Percentiles rank a stretch among this genome's conserved stretches.
Conservation (phyloP, 2,797 vertebrate genomes). For the Gobio occitaniae region DNA sequence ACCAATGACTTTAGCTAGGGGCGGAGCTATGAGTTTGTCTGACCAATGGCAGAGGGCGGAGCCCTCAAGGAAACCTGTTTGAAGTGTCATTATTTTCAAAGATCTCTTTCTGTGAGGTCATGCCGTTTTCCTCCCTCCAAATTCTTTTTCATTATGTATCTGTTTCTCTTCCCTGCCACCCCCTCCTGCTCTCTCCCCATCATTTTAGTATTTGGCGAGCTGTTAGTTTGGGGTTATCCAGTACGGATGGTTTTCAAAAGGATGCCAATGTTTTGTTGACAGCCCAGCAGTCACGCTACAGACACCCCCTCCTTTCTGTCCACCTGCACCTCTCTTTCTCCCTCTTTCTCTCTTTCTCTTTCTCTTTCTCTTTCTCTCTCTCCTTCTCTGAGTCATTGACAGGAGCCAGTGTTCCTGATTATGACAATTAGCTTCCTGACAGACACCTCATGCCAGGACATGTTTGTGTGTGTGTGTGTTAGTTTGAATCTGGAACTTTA, state of each 20-base stretch:
- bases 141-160: slow-evolving; percentile 30
- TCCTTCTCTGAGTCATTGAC: slow-evolving; percentile 54
- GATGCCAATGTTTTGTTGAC: slow-evolving; percentile 53
- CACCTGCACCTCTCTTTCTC: slow-evolving; percentile 49
- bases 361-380: slow-evolving; percentile 14
- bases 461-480: slow-evolving; percentile 39
- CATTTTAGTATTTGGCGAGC: slow-evolving; percentile 23
- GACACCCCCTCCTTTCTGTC: slow-evolving; percentile 58
- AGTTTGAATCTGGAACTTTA: slow-evolving; percentile 26
- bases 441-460: slow-evolving; percentile 55
- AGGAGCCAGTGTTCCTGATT: slow-evolving; percentile 55
- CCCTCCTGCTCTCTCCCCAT: slow-evolving; percentile 42
- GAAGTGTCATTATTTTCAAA: neutral
- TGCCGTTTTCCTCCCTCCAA: neutral
- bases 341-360: slow-evolving; percentile 36
- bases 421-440: slow-evolving; percentile 58
- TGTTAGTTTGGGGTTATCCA: slow-evolving; percentile 47
- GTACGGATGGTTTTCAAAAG: slow-evolving; percentile 40
- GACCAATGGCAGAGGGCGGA: neutral
- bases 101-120: neutral
- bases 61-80: neutral
- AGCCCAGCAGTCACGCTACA: slow-evolving; percentile 55
- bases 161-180: slow-evolving; percentile 36
- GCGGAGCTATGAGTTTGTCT: neutral
- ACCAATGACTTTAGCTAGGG: neutral